These are phyloP conservation scores for Drosophila testacea DNA, from an alignment of 2,888 invertebrate genomes.

Conservation along the genomic window DNA sequence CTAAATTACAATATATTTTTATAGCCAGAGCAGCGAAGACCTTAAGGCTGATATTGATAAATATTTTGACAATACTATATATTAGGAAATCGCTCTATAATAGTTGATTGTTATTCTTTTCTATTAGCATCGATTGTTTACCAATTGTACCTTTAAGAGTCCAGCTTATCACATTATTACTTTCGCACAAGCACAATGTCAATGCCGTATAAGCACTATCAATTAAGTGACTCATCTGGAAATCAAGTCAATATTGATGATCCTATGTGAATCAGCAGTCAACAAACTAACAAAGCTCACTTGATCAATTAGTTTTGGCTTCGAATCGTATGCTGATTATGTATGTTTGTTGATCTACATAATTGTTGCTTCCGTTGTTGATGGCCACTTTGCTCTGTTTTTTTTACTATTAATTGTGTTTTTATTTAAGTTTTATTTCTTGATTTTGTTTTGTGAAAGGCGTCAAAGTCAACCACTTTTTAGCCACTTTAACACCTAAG, in stretches of 20 bases:
- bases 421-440: conserved; percentile 24
- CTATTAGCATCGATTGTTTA: no score
- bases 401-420: conserved; percentile 12
- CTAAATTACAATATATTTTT: no score
- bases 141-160: background rate
- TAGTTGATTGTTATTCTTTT: no score
- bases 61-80: no score
- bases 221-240: conserved; percentile 38
- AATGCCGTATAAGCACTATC: conserved; percentile 7
- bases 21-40: no score
- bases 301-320: conserved; percentile 49
- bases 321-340: conserved; percentile 26
- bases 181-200: conserved; percentile 29
- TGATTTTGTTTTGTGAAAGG: conserved; percentile 65
- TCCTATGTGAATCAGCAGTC: conserved; percentile 40
- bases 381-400: conserved; percentile 17
- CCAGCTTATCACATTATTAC: conserved; percentile 37
- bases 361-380: conserved; percentile 49
- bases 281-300: conserved; percentile 32
- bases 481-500: conserved; percentile 28
- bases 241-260: conserved; percentile 29
- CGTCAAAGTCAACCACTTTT: conserved; percentile 57
- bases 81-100: no score
- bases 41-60: no score
- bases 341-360: conserved; percentile 48